Evolutionary conservation across 2,797 vertebrate species (phyloP).

Genomic region (Acanthornis magna): DNA sequence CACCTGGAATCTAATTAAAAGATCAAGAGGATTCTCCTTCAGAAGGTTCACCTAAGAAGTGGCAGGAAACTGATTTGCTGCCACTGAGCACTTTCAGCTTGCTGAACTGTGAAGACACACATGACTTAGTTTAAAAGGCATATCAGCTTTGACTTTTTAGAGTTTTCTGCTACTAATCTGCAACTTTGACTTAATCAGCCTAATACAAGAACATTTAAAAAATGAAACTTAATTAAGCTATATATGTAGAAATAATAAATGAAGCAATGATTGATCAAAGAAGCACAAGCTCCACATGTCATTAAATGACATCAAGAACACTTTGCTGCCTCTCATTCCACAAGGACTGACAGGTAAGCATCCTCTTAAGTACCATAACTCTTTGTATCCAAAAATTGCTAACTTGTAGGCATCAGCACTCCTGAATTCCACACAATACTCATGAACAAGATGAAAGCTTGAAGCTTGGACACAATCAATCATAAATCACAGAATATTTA

Average conservation of each 20-base stretch:
- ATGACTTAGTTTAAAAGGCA: background rate
- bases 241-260: background rate
- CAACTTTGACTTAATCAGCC: background rate
- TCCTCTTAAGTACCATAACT: background rate
- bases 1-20: slow-evolving; percentile 24
- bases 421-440: background rate
- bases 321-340: background rate
- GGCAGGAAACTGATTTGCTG: background rate
- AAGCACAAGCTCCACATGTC: background rate
- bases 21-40: background rate
- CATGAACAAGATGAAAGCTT: background rate
- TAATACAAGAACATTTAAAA: background rate
- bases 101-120: background rate
- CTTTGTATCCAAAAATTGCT: background rate
- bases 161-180: background rate
- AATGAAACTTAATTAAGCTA: background rate
- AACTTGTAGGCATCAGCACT: background rate
- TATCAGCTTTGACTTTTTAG: background rate
- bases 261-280: slow-evolving; percentile 28
- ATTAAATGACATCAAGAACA: background rate
- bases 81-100: background rate
- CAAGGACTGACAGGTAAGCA: background rate
- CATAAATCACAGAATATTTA: background rate
- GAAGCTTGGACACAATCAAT: background rate
- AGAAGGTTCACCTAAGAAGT: background rate